Base-by-base conservation (phyloP, 1,140 invertebrate species). In the Aphaenogaster rudis region DNA sequence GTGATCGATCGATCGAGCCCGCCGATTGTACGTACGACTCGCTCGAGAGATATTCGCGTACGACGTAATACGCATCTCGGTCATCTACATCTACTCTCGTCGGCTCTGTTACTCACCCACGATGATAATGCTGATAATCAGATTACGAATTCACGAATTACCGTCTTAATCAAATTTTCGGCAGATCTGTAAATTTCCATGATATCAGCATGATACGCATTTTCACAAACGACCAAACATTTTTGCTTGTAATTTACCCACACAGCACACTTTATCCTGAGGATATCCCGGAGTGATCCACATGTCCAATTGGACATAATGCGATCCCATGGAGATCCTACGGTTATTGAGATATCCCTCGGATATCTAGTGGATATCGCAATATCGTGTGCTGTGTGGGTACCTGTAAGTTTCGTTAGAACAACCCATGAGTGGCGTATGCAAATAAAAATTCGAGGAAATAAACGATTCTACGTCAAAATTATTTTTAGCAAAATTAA, bases 1-100 rank as follows among this genome's bases (percentile, higher is more conserved):
- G 6, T 11, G 21, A 77, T 59, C 54, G 57, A 67, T 67, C 64
- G 64, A 77, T 76, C 54, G 72, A 59, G 13, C 36, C 7, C 17
- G 2, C 17, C 21, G 17, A 39, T 57, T 42, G 36, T 57, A 67
- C 17, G n/a, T 21, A 13, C 17, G 2, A 59, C n/a, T 76, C 52
- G n/a, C 33, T 57, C 33, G 28, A 72, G 8, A 72, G 28, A 72
- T 45, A 72, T 72, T 72, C 15, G 45, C n/a, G 59, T 57, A 33
- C 36, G 7, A 69, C n/a, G 6, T 1, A 76, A 39, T 21, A 54
- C 11, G 13, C 36, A 5, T n/a, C 11, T 57, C 33, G 15, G 8
- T 39, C 48, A 76, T 76, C 36, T 36, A 33, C 17, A 48, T 7
- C 13, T 6, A 28, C 15, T 39, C 5, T 69, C 21, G 21, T 17